A percentile compares a stretch with the other conserved stretches of the same genome.
These are phyloP conservation scores for Megaleporinus macrocephalus DNA, from an alignment of 2,113 vertebrate genomes.

Conservation along the genomic window DNA sequence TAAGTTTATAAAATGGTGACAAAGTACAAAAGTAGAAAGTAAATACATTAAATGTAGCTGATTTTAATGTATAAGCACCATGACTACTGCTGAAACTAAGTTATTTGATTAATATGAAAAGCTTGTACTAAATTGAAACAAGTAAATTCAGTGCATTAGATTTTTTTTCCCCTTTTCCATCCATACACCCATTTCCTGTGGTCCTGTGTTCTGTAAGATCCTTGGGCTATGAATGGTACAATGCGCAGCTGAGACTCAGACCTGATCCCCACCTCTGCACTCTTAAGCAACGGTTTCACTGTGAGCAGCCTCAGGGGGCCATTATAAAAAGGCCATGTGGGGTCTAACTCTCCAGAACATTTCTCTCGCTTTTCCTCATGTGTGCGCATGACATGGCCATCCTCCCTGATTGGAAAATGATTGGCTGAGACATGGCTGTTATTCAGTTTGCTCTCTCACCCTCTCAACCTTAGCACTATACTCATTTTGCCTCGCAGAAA, in stretches of 20 bases:
- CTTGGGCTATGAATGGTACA: neutral
- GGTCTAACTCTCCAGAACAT: neutral
- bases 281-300: neutral
- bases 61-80: too few species aligned
- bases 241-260: neutral
- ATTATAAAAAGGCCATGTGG: slow-evolving; percentile 24
- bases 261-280: neutral
- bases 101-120: neutral
- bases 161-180: neutral
- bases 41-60: too few species aligned
- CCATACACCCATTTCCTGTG: neutral
- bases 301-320: neutral
- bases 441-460: slow-evolving; percentile 8
- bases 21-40: too few species aligned
- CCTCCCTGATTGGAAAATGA: slow-evolving; percentile 51
- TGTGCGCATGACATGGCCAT: neutral
- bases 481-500: slow-evolving; percentile 15
- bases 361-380: neutral
- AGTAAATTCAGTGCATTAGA: neutral
- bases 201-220: neutral
- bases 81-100: too few species aligned
- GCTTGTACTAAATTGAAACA: neutral
- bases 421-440: slow-evolving; percentile 46
- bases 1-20: too few species aligned
- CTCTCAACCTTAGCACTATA: slow-evolving; percentile 18